Evolutionary conservation across 2,888 invertebrate genomes (phyloP).

Genomic region (Mesorhabditis belari): DNA sequence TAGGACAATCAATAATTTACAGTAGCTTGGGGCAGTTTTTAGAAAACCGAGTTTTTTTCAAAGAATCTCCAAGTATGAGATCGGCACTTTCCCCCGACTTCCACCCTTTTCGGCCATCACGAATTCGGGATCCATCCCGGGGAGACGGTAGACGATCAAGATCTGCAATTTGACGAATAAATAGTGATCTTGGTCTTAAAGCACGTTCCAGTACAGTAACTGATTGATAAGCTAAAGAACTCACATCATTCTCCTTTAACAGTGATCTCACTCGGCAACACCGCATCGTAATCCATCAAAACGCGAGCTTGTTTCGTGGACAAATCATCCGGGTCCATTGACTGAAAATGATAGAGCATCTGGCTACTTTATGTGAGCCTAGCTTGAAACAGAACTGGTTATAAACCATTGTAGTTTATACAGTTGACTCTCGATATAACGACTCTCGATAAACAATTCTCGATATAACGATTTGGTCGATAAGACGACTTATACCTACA

Average conservation of each 20-base stretch:
- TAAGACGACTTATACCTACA: too few species aligned
- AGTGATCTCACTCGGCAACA: constrained; percentile 70
- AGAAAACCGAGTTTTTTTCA: too few species aligned
- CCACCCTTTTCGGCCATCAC: constrained; percentile 70
- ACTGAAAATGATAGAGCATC: too few species aligned
- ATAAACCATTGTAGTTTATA: too few species aligned
- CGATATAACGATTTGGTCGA: too few species aligned
- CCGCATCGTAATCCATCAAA: constrained; percentile 75
- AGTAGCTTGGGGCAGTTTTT: too few species aligned
- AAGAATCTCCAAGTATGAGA: constrained; percentile 68
- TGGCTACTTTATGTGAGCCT: too few species aligned
- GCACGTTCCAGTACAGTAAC: not conserved
- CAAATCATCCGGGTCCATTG: constrained; percentile 22
- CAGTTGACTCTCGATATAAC: too few species aligned
- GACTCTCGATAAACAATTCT: too few species aligned
- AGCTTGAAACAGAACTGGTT: too few species aligned
- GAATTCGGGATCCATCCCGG: constrained; percentile 65
- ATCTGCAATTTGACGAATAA: constrained; percentile 58
- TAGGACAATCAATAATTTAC: too few species aligned
- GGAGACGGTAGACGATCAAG: constrained; percentile 67
- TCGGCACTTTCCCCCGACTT: constrained; percentile 71
- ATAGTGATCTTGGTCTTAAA: not conserved
- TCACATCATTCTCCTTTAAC: constrained; percentile 75
- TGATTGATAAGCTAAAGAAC: not conserved
- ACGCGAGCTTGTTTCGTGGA: constrained; percentile 64